Percentiles rank a stretch among this genome's conserved stretches.
Conservation (phyloP, 30 jellyfish, hydroid and myxozoan genomes). For the Pelagia noctiluca region DNA sequence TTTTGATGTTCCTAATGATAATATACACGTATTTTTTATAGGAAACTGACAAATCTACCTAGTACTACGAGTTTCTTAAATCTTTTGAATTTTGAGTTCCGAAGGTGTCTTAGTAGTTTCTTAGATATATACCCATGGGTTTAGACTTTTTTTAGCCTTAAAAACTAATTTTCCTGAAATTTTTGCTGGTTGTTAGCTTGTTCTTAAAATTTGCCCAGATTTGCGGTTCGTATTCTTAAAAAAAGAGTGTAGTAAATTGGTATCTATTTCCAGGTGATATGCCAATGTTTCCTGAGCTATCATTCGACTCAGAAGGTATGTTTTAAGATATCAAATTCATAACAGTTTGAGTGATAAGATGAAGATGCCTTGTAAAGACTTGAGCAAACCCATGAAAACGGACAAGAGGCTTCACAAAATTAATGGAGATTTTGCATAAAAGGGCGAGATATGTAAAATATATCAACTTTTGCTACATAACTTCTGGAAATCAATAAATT, state of each 20-base stretch:
- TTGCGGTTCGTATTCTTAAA: too few relatives aligned
- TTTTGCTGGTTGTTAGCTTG: not conserved
- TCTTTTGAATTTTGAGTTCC: too few relatives aligned
- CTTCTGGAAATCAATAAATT: too few relatives aligned
- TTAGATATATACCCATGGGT: not conserved
- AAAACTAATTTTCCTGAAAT: not conserved
- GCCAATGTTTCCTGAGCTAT: constrained; percentile 71
- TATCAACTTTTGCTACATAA: not conserved
- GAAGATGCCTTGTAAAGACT: not conserved
- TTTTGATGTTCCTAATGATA: too few relatives aligned
- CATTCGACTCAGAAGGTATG: constrained; percentile 64
- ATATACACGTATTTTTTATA: too few relatives aligned
- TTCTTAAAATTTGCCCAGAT: not conserved
- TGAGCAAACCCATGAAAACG: not conserved
- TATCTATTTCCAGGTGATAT: constrained; percentile 51
- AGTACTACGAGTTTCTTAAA: too few relatives aligned
- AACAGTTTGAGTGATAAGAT: constrained; percentile 2
- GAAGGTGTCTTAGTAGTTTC: not conserved
- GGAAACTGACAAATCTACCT: too few relatives aligned
- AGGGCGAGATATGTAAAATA: not conserved
- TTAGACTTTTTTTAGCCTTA: too few relatives aligned
- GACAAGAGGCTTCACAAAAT: not conserved
- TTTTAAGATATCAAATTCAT: constrained; percentile 7
- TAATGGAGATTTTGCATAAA: not conserved
- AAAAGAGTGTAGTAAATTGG: not conserved